A percentile compares a stretch with the other conserved stretches of the same genome.
Evolutionary conservation across 1,140 invertebrate species (phyloP).

Genomic region (Sitophilus oryzae): DNA sequence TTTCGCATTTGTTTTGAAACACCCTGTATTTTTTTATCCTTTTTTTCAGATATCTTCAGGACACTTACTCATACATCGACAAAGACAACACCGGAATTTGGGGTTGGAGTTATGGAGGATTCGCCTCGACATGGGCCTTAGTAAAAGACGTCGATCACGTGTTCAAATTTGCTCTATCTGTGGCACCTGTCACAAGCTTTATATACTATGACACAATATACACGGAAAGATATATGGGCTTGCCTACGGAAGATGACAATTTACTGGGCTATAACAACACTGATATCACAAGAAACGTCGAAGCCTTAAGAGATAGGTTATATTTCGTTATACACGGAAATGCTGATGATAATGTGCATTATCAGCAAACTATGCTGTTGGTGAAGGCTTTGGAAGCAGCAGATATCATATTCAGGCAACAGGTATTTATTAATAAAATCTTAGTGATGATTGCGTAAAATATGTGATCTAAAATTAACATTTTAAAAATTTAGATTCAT

Average conservation of each 20-base stretch:
- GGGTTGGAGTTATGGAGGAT: constrained; percentile 96
- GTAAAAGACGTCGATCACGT: constrained; percentile 62
- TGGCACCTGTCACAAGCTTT: constrained; percentile 91
- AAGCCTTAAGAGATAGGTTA: constrained; percentile 70
- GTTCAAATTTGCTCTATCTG: constrained; percentile 83
- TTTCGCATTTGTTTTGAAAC: too few relatives aligned
- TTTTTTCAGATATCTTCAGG: constrained; percentile 52
- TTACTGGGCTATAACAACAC: constrained; percentile 58
- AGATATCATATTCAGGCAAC: constrained; percentile 78
- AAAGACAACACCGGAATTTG: constrained; percentile 65
- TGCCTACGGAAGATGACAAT: constrained; percentile 59
- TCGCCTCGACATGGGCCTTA: constrained; percentile 66
- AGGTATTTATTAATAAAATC: constrained; percentile 54
- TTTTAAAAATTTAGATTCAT: too few relatives aligned
- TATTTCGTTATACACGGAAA: constrained; percentile 86
- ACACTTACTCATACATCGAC: constrained; percentile 61
- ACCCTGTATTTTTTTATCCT: constrained; percentile 28
- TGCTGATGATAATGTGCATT: constrained; percentile 90
- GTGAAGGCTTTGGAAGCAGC: constrained; percentile 69
- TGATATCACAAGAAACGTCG: constrained; percentile 59
- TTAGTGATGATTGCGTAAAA: neutral
- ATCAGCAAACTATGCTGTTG: constrained; percentile 85
- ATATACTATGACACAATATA: constrained; percentile 92
- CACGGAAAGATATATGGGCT: constrained; percentile 89
- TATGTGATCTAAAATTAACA: neutral